Conservation (phyloP, 2,797 vertebrate species). For the Masticophis lateralis region DNA sequence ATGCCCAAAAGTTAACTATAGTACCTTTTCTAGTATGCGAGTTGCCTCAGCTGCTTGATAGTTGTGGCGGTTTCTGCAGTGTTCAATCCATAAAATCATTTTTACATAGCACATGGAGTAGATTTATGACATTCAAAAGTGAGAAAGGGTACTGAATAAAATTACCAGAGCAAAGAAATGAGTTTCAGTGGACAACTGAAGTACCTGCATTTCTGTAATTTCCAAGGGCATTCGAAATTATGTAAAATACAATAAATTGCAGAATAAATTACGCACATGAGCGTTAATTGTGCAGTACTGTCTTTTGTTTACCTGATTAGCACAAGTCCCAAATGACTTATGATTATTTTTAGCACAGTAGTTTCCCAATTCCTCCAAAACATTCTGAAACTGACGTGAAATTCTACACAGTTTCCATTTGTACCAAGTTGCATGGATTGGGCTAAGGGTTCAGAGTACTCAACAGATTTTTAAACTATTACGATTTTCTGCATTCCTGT, state of each 20-base stretch:
- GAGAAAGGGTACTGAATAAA: neutral
- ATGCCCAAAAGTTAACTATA: neutral
- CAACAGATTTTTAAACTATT: neutral
- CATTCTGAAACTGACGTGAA: neutral
- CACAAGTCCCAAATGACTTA: neutral
- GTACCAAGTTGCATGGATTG: neutral
- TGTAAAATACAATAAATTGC: neutral
- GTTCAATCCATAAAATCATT: neutral
- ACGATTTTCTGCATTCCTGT: neutral
- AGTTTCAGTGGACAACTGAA: neutral
- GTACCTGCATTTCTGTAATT: neutral
- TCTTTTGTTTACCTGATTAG: neutral
- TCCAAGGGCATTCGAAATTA: neutral
- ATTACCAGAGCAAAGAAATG: neutral
- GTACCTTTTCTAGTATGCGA: neutral
- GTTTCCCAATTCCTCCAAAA: neutral
- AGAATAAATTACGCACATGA: neutral
- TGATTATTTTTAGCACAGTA: neutral
- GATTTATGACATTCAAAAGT: neutral
- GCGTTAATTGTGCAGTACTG: neutral
- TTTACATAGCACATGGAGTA: neutral
- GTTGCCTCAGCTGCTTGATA: neutral
- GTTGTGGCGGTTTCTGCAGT: neutral
- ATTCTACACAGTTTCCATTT: neutral
- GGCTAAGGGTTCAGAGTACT: neutral